Evolutionary conservation across 2,797 vertebrate species (phyloP).

Genomic region (Naso thynnoides): DNA sequence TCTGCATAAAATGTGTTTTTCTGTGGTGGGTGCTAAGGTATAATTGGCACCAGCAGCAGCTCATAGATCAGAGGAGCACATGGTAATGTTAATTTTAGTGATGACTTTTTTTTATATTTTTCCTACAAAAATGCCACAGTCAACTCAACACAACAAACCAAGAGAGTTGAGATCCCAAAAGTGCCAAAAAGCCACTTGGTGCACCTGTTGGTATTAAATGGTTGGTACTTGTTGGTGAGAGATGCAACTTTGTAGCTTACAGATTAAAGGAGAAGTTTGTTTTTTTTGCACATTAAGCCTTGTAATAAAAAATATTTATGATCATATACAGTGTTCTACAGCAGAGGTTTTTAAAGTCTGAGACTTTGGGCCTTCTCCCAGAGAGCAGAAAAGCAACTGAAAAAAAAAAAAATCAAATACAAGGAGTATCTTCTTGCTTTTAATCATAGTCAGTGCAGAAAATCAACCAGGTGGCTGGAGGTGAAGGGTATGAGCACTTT

Average conservation of each 20-base stretch:
- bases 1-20: conserved; percentile 7
- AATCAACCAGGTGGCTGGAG: too few species aligned
- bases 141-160: not conserved
- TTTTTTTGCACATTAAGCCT: too few species aligned
- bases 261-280: too few species aligned
- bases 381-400: too few species aligned
- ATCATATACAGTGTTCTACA: too few species aligned
- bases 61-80: not conserved
- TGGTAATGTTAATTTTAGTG: conserved; percentile 6
- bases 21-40: not conserved
- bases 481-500: too few species aligned
- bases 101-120: conserved; percentile 4
- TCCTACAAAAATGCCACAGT: not conserved
- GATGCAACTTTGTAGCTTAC: not conserved
- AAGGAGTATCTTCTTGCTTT: too few species aligned
- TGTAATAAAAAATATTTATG: too few species aligned
- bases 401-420: too few species aligned
- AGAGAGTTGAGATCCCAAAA: not conserved
- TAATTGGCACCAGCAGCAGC: conserved; percentile 28
- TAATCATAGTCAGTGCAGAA: too few species aligned
- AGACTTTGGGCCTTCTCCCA: too few species aligned
- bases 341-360: too few species aligned
- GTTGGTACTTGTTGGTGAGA: not conserved
- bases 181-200: not conserved
- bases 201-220: conserved; percentile 1